These are phyloP conservation scores for Opisthograptis luteolata DNA, from an alignment of 2,888 invertebrate species.

Conservation along the genomic window DNA sequence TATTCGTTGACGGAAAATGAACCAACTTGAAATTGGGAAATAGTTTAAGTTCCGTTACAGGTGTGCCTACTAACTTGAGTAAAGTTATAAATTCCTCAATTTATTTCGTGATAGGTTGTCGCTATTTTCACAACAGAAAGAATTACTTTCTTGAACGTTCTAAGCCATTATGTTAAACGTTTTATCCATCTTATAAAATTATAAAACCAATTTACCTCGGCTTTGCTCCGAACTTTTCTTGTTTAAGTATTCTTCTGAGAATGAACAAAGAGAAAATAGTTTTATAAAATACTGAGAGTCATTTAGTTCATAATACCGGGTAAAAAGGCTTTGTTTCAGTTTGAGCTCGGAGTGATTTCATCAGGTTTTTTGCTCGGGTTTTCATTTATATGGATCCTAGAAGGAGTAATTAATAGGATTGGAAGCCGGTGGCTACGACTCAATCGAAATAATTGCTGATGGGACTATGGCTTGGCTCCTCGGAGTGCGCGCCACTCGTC, in stretches of 20 bases:
- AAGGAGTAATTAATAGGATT: constrained; percentile 70
- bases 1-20: constrained; percentile 39
- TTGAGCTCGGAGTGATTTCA: constrained; percentile 26
- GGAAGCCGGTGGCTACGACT: constrained; percentile 57
- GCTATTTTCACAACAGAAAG: constrained; percentile 3
- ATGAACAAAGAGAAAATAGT: constrained; percentile 37
- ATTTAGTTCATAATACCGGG: constrained; percentile 32
- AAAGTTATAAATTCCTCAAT: background rate
- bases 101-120: background rate
- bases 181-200: constrained; percentile 32
- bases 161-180: constrained; percentile 24
- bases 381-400: constrained; percentile 52
- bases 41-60: constrained; percentile 14
- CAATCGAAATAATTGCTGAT: constrained; percentile 71
- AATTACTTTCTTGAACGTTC: constrained; percentile 10
- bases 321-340: constrained; percentile 29
- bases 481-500: constrained; percentile 11
- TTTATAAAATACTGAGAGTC: constrained; percentile 32
- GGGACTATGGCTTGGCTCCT: constrained; percentile 15
- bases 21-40: constrained; percentile 29
- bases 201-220: constrained; percentile 37
- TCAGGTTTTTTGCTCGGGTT: constrained; percentile 37
- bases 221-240: constrained; percentile 37
- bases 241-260: constrained; percentile 38
- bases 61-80: constrained; percentile 1